A percentile compares a stretch with the other conserved stretches of the same genome.
These are phyloP conservation scores for Cydia fagiglandana DNA, from an alignment of 1,140 invertebrate genomes.

Conservation along the genomic window DNA sequence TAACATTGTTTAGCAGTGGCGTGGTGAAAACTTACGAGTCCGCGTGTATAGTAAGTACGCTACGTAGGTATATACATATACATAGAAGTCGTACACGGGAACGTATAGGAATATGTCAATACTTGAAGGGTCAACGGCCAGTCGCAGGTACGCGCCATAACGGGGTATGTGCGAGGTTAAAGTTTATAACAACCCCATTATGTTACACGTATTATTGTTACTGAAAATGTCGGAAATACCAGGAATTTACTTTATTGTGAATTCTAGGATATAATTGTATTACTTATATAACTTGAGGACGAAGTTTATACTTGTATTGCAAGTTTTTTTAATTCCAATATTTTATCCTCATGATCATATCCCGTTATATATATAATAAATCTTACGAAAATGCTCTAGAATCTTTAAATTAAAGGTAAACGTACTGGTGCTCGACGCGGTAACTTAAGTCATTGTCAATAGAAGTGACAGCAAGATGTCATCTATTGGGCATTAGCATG, in stretches of 20 bases:
- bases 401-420: too few relatives aligned
- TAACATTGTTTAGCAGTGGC: constrained; percentile 18
- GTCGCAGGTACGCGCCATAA: constrained; percentile 65
- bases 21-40: constrained; percentile 44
- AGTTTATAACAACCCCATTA: constrained; percentile 31
- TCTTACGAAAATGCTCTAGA: not conserved
- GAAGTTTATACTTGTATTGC: not conserved
- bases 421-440: too few relatives aligned
- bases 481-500: too few relatives aligned
- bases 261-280: not conserved
- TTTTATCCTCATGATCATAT: not conserved
- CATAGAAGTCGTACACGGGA: constrained; percentile 68
- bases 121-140: constrained; percentile 75
- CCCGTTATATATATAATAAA: not conserved
- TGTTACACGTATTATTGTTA: constrained; percentile 29
- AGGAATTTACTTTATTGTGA: not conserved
- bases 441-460: too few relatives aligned
- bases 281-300: not conserved
- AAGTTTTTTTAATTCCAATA: not conserved
- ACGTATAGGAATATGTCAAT: constrained; percentile 78
- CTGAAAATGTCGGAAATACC: constrained; percentile 11
- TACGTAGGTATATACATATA: constrained; percentile 34
- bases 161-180: constrained; percentile 41
- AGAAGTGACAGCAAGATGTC: too few relatives aligned
- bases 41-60: constrained; percentile 20